Base-by-base conservation (phyloP, 2,888 invertebrate genomes). In the Macrostomum cliftonense region DNA sequence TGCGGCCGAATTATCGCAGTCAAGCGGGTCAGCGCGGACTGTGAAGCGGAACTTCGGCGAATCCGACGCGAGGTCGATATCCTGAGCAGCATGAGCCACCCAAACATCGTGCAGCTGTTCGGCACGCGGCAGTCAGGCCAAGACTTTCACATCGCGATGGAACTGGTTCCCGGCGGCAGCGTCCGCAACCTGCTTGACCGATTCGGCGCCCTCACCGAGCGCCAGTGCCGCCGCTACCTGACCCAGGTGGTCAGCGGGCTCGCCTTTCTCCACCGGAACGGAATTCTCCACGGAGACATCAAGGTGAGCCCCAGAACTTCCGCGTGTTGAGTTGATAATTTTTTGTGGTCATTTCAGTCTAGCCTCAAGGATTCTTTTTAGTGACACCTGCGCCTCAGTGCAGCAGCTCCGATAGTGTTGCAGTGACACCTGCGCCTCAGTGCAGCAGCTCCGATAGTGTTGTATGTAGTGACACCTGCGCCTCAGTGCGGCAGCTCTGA, bases 251-350 rank as follows among this genome's bases (percentile, higher is more conserved):
- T 71, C 12, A 62, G 68, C 49, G 70, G 67, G 1, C 65, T 70
- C 16, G 59, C 60, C 14, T 69, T 70, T 50, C 60, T 70, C 1
- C 70, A 70, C 55, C 45, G 54, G n/a, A 68, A 67, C 55, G 63
- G 64, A 55, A 65, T 70, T 50, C 68, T 70, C 21, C 70, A 70
- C 59, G 63, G 70, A 50, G 70, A 70, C 54, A 67, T 70, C 40
- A 70, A 70, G 56, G 69, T 65, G 9, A 28, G 28, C n/a, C n/a
- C n/a, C n/a, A n/a, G n/a, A n/a, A n/a, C n/a, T n/a, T n/a, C n/a
- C n/a, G n/a, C n/a, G n/a, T n/a, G n/a, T n/a, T n/a, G n/a, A n/a
- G n/a, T n/a, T n/a, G n/a, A n/a, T n/a, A n/a, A n/a, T n/a, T n/a
- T n/a, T n/a, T n/a, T n/a, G n/a, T n/a, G n/a, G n/a, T n/a, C n/a